Conservation (phyloP, 2,113 vertebrate genomes). For the Coreoperca whiteheadi region DNA sequence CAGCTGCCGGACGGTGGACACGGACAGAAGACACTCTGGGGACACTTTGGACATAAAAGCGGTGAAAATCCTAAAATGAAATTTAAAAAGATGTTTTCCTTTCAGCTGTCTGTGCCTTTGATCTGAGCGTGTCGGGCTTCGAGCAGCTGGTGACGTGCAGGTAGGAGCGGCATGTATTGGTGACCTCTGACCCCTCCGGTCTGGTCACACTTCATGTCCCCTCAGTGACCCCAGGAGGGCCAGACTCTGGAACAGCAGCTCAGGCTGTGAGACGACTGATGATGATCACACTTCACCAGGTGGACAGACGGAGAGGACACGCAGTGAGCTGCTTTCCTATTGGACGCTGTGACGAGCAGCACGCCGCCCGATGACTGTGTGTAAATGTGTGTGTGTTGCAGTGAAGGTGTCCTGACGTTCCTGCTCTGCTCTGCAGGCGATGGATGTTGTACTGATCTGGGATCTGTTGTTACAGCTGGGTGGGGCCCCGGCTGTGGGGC, state of each 20-base stretch:
- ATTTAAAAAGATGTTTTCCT: no score
- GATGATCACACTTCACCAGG: neutral
- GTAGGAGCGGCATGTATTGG: neutral
- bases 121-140: no score
- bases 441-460: neutral
- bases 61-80: no score
- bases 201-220: neutral
- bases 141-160: constrained; percentile 28
- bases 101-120: neutral
- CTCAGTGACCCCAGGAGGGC: neutral
- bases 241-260: no score
- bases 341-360: constrained; percentile 7
- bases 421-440: neutral
- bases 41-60: no score
- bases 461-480: constrained; percentile 76
- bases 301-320: no score
- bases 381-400: neutral
- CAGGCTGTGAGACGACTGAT: no score
- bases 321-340: constrained; percentile 20
- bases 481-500: constrained; percentile 77
- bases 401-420: neutral
- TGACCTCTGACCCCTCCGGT: constrained; percentile 33
- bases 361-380: neutral
- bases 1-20: no score
- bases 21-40: no score